Evolutionary conservation across 2,113 vertebrate genomes (phyloP).

Genomic region (Rhinoderma darwinii): DNA sequence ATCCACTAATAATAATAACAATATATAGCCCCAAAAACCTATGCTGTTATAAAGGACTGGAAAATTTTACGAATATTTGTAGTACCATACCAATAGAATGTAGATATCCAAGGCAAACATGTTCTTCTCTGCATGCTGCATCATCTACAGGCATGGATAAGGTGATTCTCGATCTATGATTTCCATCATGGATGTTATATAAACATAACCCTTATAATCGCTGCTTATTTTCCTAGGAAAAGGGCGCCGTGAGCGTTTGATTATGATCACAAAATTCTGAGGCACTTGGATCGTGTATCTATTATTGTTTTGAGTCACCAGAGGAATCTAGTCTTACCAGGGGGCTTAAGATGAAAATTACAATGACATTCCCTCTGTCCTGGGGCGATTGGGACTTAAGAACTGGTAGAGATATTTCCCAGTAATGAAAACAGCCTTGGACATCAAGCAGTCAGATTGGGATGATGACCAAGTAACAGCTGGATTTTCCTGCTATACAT

Average conservation of each 20-base stretch:
- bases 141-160: background rate
- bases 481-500: conserved; percentile 46
- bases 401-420: conserved; percentile 16
- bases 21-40: no score
- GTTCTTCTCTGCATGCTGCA: conserved; percentile 26
- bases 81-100: background rate
- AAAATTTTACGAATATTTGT: background rate
- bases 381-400: conserved; percentile 8
- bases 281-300: conserved; percentile 12
- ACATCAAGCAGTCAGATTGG: conserved; percentile 28
- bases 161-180: background rate
- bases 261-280: conserved; percentile 26
- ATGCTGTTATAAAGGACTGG: background rate
- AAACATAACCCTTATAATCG: conserved; percentile 22
- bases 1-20: background rate
- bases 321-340: conserved; percentile 20
- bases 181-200: conserved; percentile 10
- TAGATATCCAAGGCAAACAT: conserved; percentile 20
- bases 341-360: conserved; percentile 21
- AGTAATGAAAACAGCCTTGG: conserved; percentile 40
- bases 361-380: conserved; percentile 35
- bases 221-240: conserved; percentile 18
- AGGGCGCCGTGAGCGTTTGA: background rate
- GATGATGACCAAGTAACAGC: conserved; percentile 39
- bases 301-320: conserved; percentile 52